These are phyloP conservation scores for Aphelocoma californica DNA, from an alignment of 2,797 vertebrate species.

Conservation along the genomic window DNA sequence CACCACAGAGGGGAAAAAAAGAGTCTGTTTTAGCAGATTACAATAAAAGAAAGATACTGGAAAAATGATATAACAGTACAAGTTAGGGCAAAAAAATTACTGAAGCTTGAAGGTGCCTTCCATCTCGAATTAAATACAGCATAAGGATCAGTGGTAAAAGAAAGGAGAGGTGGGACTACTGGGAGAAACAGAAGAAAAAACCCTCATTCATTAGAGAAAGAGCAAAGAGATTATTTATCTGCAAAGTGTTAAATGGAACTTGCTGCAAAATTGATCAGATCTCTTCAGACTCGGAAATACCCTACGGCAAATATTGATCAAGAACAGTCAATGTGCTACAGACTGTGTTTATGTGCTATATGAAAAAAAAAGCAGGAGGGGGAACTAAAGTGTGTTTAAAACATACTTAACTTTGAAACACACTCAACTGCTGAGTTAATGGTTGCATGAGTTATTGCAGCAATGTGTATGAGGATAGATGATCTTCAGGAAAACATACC, in stretches of 20 bases:
- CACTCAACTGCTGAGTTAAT: background rate
- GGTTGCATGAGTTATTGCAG: background rate
- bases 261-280: constrained; percentile 69
- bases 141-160: constrained; percentile 14
- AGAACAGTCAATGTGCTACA: constrained; percentile 13
- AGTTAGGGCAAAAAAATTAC: background rate
- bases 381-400: constrained; percentile 6
- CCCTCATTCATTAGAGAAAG: constrained; percentile 54
- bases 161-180: background rate
- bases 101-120: constrained; percentile 54
- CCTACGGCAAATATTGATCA: constrained; percentile 59
- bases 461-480: constrained; percentile 43
- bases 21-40: background rate
- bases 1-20: background rate
- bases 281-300: constrained; percentile 60
- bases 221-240: constrained; percentile 65
- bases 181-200: background rate
- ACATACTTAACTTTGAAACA: constrained; percentile 31
- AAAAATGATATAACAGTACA: background rate
- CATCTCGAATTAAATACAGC: constrained; percentile 46
- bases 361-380: background rate
- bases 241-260: constrained; percentile 60
- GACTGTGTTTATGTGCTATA: background rate
- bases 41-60: background rate
- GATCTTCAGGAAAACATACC: constrained; percentile 80